Evolutionary conservation across 2,888 invertebrate genomes (phyloP), one percentile per base, ranked within the genome.

Genomic region (Pristionchus exspectatus): DNA sequence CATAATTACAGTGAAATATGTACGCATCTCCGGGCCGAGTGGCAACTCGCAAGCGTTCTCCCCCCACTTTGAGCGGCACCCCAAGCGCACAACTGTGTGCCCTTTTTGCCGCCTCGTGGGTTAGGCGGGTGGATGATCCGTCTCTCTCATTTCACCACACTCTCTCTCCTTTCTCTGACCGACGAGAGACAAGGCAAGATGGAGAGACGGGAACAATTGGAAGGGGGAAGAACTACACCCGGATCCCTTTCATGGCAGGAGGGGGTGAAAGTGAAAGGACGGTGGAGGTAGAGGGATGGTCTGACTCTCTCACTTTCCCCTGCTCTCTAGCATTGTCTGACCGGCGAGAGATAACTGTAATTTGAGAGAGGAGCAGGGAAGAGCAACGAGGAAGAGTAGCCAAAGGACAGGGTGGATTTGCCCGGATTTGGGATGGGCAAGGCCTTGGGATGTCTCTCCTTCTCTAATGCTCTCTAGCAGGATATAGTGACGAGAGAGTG

Each of bases 171-270:
- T 50, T 59, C 59, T 18, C 18, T 18, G 59, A 59, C 59, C 18
- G 59, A 5, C 59, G 59, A 59, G 59, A 59, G 59, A 59, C 18
- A 18, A 59, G 21, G 59, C 59, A 59, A 59, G 24, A 59, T 59
- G 59, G 59, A 59, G 59, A 59, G 59, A 59, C 59, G 18, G 59
- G 24, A 59, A 59, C 24, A 59, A 59, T 59, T n/a, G n/a, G 59
- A 59, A 59, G 1, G 16, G 18, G 59, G 59, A 18, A 59, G 59
- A 59, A 59, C 24, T 18, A 9, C 44, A 50, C 56, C 56, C 84
- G 84, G 54, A 84, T 84, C 54, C 21, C 84, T 30, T 84, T 84
- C 84, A 84, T 84, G 50, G 69, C 50, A 33, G 27, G 33, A 63
- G 59, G 27, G 27, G 56, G 27, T 9, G 50, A 33, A 33, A 87